phyloP scores from a whole-genome alignment of 1,140 invertebrate species.

The Caenorhabditis tropicalis region DNA sequence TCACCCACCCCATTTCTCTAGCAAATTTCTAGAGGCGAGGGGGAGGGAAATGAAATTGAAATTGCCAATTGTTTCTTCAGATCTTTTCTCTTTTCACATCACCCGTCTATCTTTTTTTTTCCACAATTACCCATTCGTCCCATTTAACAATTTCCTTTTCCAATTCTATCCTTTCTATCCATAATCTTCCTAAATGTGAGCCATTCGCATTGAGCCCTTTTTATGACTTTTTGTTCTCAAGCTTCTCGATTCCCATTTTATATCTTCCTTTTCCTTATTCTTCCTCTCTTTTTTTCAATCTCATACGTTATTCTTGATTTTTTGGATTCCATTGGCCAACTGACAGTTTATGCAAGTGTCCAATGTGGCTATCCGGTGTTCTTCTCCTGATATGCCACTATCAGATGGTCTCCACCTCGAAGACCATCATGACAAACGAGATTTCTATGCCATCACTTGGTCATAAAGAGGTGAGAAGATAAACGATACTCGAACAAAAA shows the following conservation, averaged over 20 bases:
- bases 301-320: background rate
- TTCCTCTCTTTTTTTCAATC: background rate
- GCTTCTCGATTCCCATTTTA: background rate
- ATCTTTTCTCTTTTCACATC: background rate
- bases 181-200: background rate
- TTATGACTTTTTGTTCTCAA: background rate
- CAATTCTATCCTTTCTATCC: background rate
- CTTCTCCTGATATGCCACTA: constrained; percentile 37
- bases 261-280: background rate
- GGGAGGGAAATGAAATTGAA: constrained; percentile 29
- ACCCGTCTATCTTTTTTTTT: background rate
- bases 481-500: background rate
- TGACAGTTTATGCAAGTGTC: constrained; percentile 5
- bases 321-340: background rate
- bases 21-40: background rate
- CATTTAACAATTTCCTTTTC: background rate
- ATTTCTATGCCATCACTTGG: constrained; percentile 35
- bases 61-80: constrained; percentile 32
- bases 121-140: background rate
- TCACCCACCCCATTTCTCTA: background rate
- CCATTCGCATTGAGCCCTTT: background rate
- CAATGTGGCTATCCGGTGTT: constrained; percentile 39
- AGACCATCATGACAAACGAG: constrained; percentile 41
- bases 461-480: constrained; percentile 38
- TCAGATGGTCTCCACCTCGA: constrained; percentile 18